Evolutionary conservation across 2,797 vertebrate species (phyloP).

Genomic region (Rallus crepitans): DNA sequence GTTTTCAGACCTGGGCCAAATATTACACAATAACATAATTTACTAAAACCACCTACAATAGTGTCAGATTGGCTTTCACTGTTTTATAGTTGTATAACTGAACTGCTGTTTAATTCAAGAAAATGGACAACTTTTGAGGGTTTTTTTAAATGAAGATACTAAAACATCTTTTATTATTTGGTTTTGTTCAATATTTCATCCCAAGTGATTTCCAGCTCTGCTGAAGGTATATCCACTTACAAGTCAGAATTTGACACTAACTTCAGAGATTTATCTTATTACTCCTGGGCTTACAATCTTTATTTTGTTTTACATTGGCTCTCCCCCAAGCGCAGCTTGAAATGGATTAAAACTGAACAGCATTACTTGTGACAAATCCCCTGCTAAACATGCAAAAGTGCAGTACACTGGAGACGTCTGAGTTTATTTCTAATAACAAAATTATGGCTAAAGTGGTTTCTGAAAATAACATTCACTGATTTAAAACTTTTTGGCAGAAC

Average conservation of each 20-base stretch:
- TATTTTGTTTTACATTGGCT: background rate
- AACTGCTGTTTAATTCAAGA: background rate
- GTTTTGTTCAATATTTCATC: background rate
- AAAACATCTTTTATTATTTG: background rate
- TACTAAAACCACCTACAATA: background rate
- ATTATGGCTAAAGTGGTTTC: background rate
- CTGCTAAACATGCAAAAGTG: background rate
- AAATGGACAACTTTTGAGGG: background rate
- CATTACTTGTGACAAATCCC: background rate
- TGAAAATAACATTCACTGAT: background rate
- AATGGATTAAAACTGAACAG: constrained; percentile 13
- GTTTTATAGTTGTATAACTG: background rate
- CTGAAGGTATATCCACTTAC: background rate
- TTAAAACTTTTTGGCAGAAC: background rate
- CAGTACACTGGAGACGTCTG: background rate
- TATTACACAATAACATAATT: background rate
- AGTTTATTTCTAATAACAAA: background rate
- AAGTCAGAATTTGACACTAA: background rate
- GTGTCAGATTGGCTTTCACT: background rate
- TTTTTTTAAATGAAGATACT: background rate
- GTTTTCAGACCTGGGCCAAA: background rate
- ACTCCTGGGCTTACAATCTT: background rate
- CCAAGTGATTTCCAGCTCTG: background rate
- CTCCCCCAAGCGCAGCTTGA: background rate
- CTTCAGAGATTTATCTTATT: constrained; percentile 15